Percentiles rank a stretch among this genome's conserved stretches.
These are phyloP conservation scores for Trogon surrucura DNA, from an alignment of 2,113 vertebrate species.

Conservation along the genomic window DNA sequence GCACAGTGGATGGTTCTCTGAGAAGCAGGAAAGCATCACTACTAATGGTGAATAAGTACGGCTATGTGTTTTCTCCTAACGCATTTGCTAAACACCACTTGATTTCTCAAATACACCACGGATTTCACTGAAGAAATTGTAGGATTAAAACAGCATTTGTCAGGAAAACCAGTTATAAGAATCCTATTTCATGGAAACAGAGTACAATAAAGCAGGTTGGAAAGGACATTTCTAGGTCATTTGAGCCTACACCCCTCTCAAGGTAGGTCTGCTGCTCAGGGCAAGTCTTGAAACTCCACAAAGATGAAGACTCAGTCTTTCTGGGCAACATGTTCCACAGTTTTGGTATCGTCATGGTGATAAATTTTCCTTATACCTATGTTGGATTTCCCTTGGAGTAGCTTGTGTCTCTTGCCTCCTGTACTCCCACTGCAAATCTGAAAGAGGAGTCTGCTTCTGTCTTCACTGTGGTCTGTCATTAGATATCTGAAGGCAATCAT, in stretches of 20 bases:
- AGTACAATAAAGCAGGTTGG: neutral
- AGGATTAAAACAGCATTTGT: neutral
- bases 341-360: neutral
- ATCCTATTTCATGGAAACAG: neutral
- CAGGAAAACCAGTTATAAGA: neutral
- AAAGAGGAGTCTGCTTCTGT: neutral
- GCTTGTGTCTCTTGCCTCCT: neutral
- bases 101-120: neutral
- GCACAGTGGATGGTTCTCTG: rapidly evolving
- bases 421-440: neutral
- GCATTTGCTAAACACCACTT: neutral
- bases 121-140: neutral
- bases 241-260: neutral
- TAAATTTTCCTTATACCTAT: neutral
- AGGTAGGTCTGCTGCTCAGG: neutral
- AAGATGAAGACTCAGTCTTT: neutral
- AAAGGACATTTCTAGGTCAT: neutral
- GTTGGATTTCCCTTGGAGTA: neutral
- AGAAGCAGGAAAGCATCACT: neutral
- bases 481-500: neutral
- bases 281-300: neutral
- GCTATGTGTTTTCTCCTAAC: neutral
- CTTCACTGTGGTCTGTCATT: neutral
- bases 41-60: neutral
- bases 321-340: neutral